Base-by-base conservation (phyloP, 1,140 invertebrate genomes). In the Solen grandis region DNA sequence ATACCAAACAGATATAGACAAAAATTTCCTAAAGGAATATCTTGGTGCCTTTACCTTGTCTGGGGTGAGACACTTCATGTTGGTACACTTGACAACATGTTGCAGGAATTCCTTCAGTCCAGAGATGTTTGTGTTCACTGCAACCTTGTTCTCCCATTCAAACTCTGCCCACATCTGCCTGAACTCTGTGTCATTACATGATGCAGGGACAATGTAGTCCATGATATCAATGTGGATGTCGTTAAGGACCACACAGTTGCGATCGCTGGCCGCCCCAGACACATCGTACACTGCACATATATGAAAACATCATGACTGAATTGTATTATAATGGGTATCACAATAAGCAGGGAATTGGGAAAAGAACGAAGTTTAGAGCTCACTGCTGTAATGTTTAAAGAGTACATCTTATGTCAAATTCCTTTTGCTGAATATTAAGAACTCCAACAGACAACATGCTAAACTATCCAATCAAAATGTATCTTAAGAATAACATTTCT, bases 221-320 rank as follows among this genome's bases (percentile, higher is more conserved):
- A 99, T 99, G 81, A 99, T 99, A 93, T 99, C 99, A 90, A 99
- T 99, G 91, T 99, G 98, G 90, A 99, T 99, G 90, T 99, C 99
- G 91, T 99, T 99, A 19, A 99, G 93, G 22, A 99, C 98, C 36
- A 99, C 98, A 77, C 99, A 98, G 92, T 98, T 99, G 84, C 97
- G 94, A 91, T 99, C 97, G 72, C 96, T 97, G 3, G 96, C 96
- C 27, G 98, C 97, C 41, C 98, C 97, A 63, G 95, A 96, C 46
- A 99, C 95, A 90, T 99, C 98, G 91, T 99, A 99, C 25, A 99
- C 98, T 96, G 81, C 27, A 83, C 81, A 66, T 55, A 62, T 50
- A 25, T 54, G 4, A 29, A 14, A 36, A 16, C 25, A 33, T 5
- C 10, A 31, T 54, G 2, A 25, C 31, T 57, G 16, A 31, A 31